Conservation (phyloP, 2,888 invertebrate genomes). For the Theretra japonica region DNA sequence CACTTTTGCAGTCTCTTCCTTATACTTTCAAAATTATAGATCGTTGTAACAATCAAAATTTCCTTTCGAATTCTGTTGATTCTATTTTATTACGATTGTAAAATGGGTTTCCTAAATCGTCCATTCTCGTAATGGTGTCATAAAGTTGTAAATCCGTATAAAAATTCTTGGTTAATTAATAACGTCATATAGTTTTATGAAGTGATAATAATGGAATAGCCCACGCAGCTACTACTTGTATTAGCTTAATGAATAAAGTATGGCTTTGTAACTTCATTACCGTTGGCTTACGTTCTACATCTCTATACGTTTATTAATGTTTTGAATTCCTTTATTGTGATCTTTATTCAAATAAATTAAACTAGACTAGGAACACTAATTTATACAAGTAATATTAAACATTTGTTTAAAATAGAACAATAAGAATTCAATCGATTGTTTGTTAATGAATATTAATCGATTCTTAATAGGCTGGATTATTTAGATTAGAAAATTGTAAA, state of each 20-base stretch:
- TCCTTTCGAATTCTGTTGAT: conserved; percentile 41
- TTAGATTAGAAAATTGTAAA: neutral
- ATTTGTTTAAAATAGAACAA: too few species aligned
- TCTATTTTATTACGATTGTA: conserved; percentile 52
- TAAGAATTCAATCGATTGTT: too few species aligned
- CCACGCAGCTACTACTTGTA: conserved; percentile 1
- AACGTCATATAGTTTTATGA: conserved; percentile 53
- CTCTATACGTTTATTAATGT: neutral
- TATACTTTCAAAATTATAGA: neutral
- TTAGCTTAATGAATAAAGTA: conserved; percentile 19
- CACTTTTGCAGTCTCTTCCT: conserved; percentile 40
- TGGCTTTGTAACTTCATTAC: conserved; percentile 18
- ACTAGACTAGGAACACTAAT: too few species aligned
- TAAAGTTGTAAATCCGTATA: conserved; percentile 58
- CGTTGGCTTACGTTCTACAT: neutral
- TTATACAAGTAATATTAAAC: too few species aligned
- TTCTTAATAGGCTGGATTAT: neutral
- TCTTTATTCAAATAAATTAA: neutral
- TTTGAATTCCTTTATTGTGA: neutral
- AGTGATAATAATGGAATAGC: conserved; percentile 38
- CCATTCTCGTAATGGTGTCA: conserved; percentile 47
- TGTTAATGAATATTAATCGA: neutral
- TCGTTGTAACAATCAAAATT: neutral
- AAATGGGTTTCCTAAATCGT: conserved; percentile 55
- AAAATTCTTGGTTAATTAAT: conserved; percentile 60